Conservation (phyloP, 2,797 vertebrate species). For the Lutjanus argentimaculatus region DNA sequence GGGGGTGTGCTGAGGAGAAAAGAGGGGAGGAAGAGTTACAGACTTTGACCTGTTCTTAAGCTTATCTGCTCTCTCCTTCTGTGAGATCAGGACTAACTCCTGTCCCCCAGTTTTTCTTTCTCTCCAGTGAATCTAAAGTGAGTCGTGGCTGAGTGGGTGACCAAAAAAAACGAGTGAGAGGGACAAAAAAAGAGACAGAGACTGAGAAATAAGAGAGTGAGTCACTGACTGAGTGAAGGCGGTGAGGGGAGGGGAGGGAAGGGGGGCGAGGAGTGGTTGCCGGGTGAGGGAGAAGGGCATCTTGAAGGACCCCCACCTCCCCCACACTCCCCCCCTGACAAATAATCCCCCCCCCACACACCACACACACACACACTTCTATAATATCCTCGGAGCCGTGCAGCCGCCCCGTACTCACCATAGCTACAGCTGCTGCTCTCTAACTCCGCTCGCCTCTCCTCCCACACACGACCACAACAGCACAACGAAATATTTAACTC, state of each 20-base stretch:
- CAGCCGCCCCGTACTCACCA: constrained; percentile 83
- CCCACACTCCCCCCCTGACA: constrained; percentile 64
- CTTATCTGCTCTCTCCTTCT: constrained; percentile 59
- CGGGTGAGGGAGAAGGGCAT: constrained; percentile 87
- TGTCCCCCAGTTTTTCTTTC: constrained; percentile 11
- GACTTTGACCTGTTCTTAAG: constrained; percentile 75
- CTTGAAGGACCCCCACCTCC: constrained; percentile 81
- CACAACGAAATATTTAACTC: constrained; percentile 81
- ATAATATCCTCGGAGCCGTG: constrained; percentile 78
- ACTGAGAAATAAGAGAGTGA: constrained; percentile 69
- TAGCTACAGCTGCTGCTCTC: constrained; percentile 82
- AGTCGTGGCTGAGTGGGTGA: constrained; percentile 74
- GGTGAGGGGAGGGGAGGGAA: constrained; percentile 34
- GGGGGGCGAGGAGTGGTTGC: constrained; percentile 74
- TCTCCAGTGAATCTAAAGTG: constrained; percentile 43
- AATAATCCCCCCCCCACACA: constrained; percentile 69
- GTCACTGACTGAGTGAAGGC: constrained; percentile 71
- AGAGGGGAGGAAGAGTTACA: constrained; percentile 62
- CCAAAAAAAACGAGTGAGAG: constrained; percentile 45
- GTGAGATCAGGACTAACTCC: constrained; percentile 36
- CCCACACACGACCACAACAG: constrained; percentile 81
- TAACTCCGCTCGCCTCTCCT: constrained; percentile 78
- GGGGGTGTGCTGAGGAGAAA: constrained; percentile 29
- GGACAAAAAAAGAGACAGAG: constrained; percentile 66
- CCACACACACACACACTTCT: constrained; percentile 55